Base-by-base conservation (phyloP, 1,140 invertebrate genomes). In the Leptoteleia sp. region DNA sequence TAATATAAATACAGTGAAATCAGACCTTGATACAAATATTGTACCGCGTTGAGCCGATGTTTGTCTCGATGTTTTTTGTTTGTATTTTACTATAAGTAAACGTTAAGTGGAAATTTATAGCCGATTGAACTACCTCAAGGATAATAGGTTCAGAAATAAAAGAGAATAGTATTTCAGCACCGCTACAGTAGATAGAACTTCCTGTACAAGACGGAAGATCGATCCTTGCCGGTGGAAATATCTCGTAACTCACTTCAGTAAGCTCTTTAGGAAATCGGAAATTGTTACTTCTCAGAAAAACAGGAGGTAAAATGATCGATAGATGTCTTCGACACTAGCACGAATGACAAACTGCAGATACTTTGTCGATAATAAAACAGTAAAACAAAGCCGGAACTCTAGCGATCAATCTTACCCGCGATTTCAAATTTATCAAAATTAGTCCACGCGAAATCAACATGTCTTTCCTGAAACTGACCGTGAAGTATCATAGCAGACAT, bases 221-320 rank as follows among this genome's bases (percentile, higher is more conserved):
- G 85, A 87, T 85, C 79, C 77, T 77, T 81, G 57, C 72, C 64
- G 61, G 70, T 86, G 83, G 83, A 86, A 87, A 85, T 85, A 87
- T 84, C 84, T 82, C 83, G 83, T 86, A 88, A 89, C 82, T 89
- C 84, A 84, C 79, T 86, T 85, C 75, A 79, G 81, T 87, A 86
- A 89, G 83, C 84, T 88, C 84, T 89, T 88, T 87, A 87, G 87
- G 86, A 89, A 88, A 83, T 82, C 85, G 87, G 85, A 89, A 88
- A 87, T 89, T 88, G 84, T 88, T 87, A 87, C 83, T 83, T 85
- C 68, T 84, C 59, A 43, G 79, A 78, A 80, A 84, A 83, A 81
- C 81, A 81, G 73, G 80, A 78, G 68, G 47, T 67, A 80, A 81
- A 83, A 87, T 87, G 87, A 88, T 88, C 82, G 83, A 88, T 86